phyloP scores from a whole-genome alignment of 2,113 vertebrate species.

The Pollachius pollachius region DNA sequence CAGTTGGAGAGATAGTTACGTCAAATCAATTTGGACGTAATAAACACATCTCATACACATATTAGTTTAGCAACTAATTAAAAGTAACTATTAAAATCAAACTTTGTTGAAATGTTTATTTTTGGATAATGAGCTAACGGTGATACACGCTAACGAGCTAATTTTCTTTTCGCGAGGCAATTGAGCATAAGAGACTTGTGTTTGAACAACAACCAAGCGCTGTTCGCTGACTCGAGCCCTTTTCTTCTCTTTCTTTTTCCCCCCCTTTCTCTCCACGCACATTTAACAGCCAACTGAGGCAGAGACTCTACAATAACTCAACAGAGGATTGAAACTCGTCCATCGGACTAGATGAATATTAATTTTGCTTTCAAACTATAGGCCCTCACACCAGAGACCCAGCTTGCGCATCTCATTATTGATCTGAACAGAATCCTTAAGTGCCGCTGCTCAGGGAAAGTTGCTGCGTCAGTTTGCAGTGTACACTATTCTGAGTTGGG shows the following conservation, averaged over 20 bases:
- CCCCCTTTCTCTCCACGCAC: neutral
- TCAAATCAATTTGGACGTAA: no score
- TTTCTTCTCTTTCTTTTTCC: conserved; percentile 24
- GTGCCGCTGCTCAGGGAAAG: conserved; percentile 11
- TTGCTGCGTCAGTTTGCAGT: conserved; percentile 11
- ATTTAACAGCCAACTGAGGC: conserved; percentile 40
- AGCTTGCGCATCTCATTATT: conserved; percentile 42
- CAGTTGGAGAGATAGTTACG: no score
- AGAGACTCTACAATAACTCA: conserved; percentile 40
- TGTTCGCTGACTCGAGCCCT: conserved; percentile 31
- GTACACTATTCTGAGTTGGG: no score
- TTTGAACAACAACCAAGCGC: conserved; percentile 10
- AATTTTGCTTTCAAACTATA: conserved; percentile 38
- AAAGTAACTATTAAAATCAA: no score
- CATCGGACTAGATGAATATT: conserved; percentile 58
- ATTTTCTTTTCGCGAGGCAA: no score
- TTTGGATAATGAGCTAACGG: no score
- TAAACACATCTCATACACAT: no score
- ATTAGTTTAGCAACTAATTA: no score
- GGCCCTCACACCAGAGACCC: conserved; percentile 32
- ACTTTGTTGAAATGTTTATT: no score
- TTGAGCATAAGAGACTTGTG: conserved; percentile 15
- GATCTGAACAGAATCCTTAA: conserved; percentile 36
- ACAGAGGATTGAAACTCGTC: conserved; percentile 49
- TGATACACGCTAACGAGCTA: no score